Conservation (phyloP, 23 tunicate genomes). For the Ascidia mentula region DNA sequence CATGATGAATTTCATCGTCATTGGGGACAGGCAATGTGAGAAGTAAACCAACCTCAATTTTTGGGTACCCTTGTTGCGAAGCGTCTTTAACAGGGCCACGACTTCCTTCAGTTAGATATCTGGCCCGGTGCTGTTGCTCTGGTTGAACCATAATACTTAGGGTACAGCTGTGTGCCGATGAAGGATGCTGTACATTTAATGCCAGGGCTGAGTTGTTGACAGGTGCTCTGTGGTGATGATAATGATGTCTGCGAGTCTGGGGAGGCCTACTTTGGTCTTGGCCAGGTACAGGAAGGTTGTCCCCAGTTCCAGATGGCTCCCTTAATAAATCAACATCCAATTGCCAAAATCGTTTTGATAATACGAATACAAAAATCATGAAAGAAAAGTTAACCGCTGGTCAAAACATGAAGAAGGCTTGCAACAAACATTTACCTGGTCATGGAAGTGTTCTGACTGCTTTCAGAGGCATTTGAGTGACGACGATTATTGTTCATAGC, state of each 20-base stretch:
- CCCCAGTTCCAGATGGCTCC: too few relatives aligned
- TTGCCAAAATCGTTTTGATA: too few relatives aligned
- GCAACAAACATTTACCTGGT: constrained; percentile 24
- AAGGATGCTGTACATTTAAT: constrained; percentile 53
- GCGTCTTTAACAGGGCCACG: constrained; percentile 94
- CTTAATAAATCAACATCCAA: too few relatives aligned
- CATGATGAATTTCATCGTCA: neutral
- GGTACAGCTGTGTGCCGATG: constrained; percentile 29
- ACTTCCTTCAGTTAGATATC: constrained; percentile 95
- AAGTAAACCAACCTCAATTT: constrained; percentile 77
- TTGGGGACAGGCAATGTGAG: too few relatives aligned
- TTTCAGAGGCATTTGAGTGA: constrained; percentile 69
- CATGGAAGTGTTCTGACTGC: constrained; percentile 41
- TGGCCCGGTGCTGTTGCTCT: constrained; percentile 87
- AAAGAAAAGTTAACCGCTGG: too few relatives aligned
- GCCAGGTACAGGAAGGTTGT: neutral
- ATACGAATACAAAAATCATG: too few relatives aligned
- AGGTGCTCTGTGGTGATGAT: constrained; percentile 7
- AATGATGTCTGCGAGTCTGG: neutral
- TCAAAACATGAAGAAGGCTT: too few relatives aligned
- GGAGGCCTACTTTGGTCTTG: constrained; percentile 14
- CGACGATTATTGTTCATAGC: constrained; percentile 27
- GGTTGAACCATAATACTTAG: constrained; percentile 75
- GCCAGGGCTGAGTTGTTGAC: neutral
- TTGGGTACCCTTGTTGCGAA: constrained; percentile 80